These are phyloP conservation scores for Sinodicranocentrus sp. DNA, from an alignment of 2,888 invertebrate genomes.

Conservation along the genomic window DNA sequence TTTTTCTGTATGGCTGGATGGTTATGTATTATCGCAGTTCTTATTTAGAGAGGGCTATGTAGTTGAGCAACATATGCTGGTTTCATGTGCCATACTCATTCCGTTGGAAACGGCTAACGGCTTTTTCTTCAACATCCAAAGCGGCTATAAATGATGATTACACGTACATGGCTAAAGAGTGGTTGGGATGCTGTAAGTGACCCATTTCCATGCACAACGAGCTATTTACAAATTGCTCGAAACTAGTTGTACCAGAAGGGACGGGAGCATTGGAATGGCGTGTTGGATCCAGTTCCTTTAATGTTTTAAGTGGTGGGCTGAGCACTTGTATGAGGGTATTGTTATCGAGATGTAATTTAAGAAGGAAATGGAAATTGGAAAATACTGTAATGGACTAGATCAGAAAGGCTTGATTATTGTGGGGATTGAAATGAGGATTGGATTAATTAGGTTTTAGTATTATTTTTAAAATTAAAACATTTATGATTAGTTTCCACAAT, in stretches of 20 bases:
- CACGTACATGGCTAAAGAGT: conserved; percentile 46
- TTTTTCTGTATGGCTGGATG: neutral
- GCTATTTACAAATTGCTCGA: conserved; percentile 56
- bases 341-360: too few relatives aligned
- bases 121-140: conserved; percentile 53
- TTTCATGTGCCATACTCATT: conserved; percentile 55
- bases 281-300: neutral
- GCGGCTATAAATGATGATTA: conserved; percentile 65
- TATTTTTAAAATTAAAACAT: too few relatives aligned
- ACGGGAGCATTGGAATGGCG: conserved; percentile 9
- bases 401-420: too few relatives aligned
- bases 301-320: too few relatives aligned
- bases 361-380: too few relatives aligned
- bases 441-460: too few relatives aligned
- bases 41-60: neutral
- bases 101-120: conserved; percentile 46
- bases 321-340: too few relatives aligned
- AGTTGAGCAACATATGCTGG: conserved; percentile 28
- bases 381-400: too few relatives aligned
- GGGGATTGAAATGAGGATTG: too few relatives aligned
- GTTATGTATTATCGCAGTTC: neutral
- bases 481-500: too few relatives aligned
- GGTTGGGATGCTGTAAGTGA: conserved; percentile 68
- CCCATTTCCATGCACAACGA: conserved; percentile 72
- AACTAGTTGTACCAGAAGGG: conserved; percentile 60